phyloP scores from a whole-genome alignment of 1,140 invertebrate species.

The Ephestia elutella region DNA sequence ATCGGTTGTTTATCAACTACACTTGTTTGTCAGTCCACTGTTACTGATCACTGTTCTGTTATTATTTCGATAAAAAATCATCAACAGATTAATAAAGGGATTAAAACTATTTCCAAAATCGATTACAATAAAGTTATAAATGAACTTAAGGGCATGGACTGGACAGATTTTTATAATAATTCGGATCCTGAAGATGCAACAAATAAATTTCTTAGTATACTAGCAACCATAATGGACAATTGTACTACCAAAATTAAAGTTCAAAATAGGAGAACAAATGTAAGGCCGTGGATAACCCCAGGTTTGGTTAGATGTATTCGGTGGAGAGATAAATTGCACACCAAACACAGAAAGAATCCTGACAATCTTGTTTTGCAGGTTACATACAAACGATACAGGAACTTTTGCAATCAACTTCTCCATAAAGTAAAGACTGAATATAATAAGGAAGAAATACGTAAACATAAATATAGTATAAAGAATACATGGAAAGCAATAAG shows the following conservation, averaged over 20 bases:
- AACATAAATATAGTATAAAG: background rate
- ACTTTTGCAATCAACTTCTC: constrained; percentile 3
- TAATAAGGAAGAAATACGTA: background rate
- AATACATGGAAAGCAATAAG: background rate
- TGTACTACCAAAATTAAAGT: no score
- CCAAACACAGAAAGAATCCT: background rate
- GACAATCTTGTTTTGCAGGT: background rate
- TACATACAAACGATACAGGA: constrained; percentile 3
- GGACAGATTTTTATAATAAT: background rate
- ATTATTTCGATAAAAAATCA: background rate
- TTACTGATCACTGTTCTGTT: background rate
- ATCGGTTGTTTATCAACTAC: background rate
- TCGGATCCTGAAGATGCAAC: background rate
- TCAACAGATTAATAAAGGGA: background rate
- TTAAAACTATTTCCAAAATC: background rate
- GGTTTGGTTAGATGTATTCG: background rate
- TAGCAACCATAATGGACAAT: background rate
- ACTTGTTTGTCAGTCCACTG: background rate
- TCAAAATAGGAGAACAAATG: background rate
- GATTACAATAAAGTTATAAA: background rate
- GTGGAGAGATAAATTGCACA: background rate
- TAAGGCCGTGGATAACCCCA: constrained; percentile 4
- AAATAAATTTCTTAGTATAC: background rate
- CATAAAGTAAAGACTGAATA: constrained; percentile 1
- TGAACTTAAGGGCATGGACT: background rate